phyloP scores from a whole-genome alignment of 2,113 vertebrate species.

The Pluvialis apricaria region DNA sequence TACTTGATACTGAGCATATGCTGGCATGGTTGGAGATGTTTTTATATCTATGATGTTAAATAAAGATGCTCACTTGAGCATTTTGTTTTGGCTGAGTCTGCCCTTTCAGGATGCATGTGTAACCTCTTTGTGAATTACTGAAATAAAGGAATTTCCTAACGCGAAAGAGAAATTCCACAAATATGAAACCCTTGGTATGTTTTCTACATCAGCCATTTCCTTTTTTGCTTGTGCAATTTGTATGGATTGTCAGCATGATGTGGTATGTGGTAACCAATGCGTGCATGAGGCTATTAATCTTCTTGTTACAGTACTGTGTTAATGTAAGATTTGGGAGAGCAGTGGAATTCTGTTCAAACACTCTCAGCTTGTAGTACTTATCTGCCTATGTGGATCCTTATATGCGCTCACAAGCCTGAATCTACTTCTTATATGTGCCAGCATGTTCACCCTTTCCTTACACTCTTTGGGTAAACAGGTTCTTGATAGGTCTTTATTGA shows the following conservation, averaged over 20 bases:
- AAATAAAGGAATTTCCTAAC: slow-evolving; percentile 45
- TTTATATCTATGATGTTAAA: neutral
- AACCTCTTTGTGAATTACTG: slow-evolving; percentile 31
- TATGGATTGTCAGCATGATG: neutral
- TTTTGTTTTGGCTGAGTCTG: slow-evolving; percentile 42
- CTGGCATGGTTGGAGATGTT: neutral
- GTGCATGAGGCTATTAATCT: slow-evolving; percentile 21
- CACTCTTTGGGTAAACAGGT: neutral
- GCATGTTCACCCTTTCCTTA: neutral
- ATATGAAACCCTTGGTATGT: slow-evolving; percentile 44
- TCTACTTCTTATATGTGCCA: neutral
- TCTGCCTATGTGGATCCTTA: neutral
- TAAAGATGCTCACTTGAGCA: neutral
- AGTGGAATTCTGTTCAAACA: neutral
- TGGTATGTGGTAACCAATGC: slow-evolving; percentile 13
- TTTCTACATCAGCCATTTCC: slow-evolving; percentile 59
- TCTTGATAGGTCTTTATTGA: neutral
- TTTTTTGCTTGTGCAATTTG: neutral
- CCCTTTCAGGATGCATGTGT: slow-evolving; percentile 24
- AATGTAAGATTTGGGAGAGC: neutral
- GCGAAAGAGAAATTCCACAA: slow-evolving; percentile 46
- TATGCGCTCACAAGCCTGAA: neutral
- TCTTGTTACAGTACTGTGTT: neutral
- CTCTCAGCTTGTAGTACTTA: neutral
- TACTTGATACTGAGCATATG: neutral